Evolutionary conservation across 2,888 invertebrate genomes (phyloP), one percentile per base, ranked within the genome.

Genomic region (Catotricha subobsoleta): DNA sequence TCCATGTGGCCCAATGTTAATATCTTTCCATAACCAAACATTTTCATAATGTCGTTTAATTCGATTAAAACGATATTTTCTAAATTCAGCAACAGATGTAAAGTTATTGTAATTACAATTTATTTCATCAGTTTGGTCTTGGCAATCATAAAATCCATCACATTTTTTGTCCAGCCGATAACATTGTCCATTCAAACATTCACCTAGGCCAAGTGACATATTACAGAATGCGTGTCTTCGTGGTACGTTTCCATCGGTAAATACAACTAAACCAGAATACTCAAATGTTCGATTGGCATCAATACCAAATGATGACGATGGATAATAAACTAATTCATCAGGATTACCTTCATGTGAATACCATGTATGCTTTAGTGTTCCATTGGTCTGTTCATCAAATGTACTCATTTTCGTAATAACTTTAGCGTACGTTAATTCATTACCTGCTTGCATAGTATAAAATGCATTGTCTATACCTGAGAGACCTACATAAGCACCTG

Each of bases 271-370:
- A 0, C 92, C 92, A 2, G 82, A 76, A 59, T 74, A 92, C 70
- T 82, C 83, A 53, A 95, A 92, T 0, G 94, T 95, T 45, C 87
- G 70, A 59, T 94, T 92, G 2, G 87, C 88, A 62, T 95, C 95
- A 46, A 92, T 76, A 19, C 92, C 94, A 58, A 78, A 91, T 1
- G 88, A 83, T 0, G 87, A 80, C 0, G 91, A 80, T 0, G 94
- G 88, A 59, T 81, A 88, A 59, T 84, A 80, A 1, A 87, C 78
- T 42, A 84, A 66, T 39, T 83, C 78, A 56, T 88, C 88, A 0
- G 88, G 82, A 57, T 80, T 76, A 3, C 90, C 86, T 47, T 74
- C 76, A 57, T 86, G 83, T 15, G 82, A 84, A 49, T 80, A 72
- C 87, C 87, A 91, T 31, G 74, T 72, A 58, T 86, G 83, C 48